Evolutionary conservation across 53 echinoderm and acorn worm species (phyloP).

Genomic region (Hippasteria phrygiana): DNA sequence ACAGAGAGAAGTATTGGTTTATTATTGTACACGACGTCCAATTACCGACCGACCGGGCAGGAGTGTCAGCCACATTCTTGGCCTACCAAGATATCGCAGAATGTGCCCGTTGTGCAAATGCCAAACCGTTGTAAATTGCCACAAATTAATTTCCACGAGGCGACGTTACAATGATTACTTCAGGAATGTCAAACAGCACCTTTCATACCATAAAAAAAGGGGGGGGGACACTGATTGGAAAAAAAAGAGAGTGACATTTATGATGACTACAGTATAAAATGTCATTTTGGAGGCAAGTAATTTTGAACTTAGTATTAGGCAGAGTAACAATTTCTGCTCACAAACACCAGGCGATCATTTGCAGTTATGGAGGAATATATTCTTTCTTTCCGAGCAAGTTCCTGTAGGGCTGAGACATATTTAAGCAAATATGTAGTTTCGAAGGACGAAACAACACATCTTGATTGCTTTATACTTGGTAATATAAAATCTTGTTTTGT

Average conservation of each 20-base stretch:
- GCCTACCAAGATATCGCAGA: conserved; percentile 9
- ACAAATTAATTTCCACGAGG: conserved; percentile 13
- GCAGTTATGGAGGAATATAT: too few relatives aligned
- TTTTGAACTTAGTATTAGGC: too few relatives aligned
- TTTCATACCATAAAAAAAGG: background rate
- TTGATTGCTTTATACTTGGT: too few relatives aligned
- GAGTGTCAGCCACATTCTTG: conserved; percentile 10
- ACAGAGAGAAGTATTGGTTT: background rate
- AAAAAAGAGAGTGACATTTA: background rate
- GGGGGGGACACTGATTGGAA: background rate
- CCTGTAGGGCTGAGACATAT: too few relatives aligned
- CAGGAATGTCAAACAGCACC: background rate
- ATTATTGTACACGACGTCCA: conserved; percentile 1
- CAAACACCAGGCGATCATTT: too few relatives aligned
- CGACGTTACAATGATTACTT: conserved; percentile 7
- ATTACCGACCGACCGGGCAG: background rate
- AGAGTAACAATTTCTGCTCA: too few relatives aligned
- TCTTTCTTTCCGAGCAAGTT: too few relatives aligned
- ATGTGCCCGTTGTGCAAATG: conserved; percentile 17
- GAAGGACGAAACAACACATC: too few relatives aligned
- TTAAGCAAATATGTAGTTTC: too few relatives aligned
- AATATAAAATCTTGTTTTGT: too few relatives aligned
- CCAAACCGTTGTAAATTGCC: conserved; percentile 21
- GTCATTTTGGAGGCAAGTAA: too few relatives aligned
- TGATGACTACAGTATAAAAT: too few relatives aligned